phyloP scores from a whole-genome alignment of 2,888 invertebrate species.

The Polydrusus pterygomalis region DNA sequence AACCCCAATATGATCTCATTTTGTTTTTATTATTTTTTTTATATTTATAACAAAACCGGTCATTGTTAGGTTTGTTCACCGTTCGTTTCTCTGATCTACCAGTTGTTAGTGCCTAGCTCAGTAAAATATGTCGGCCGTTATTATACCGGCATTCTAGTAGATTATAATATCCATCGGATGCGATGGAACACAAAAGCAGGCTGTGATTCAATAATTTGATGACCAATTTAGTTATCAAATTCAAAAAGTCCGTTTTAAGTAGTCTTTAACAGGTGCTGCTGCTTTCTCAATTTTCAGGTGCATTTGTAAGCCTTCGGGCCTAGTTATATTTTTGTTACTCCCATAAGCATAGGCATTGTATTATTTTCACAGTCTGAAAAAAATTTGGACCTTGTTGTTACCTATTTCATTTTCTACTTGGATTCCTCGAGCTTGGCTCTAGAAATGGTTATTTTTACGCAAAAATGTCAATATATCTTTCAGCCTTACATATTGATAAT shows the following conservation, averaged over 20 bases:
- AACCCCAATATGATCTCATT: conserved; percentile 71
- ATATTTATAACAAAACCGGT: conserved; percentile 69
- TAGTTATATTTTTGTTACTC: conserved; percentile 40
- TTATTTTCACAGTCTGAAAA: conserved; percentile 52
- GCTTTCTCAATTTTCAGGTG: conserved; percentile 63
- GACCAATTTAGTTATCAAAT: conserved; percentile 72
- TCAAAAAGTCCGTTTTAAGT: conserved; percentile 62
- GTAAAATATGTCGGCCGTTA: conserved; percentile 61
- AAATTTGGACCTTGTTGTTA: conserved; percentile 43
- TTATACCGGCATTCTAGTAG: conserved; percentile 57
- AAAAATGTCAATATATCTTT: neutral
- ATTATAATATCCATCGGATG: conserved; percentile 61
- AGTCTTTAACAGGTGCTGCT: conserved; percentile 66
- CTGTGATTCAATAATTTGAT: conserved; percentile 74
- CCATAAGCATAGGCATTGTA: conserved; percentile 20
- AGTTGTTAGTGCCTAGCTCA: conserved; percentile 72
- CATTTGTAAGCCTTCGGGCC: conserved; percentile 53
- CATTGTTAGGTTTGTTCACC: conserved; percentile 62
- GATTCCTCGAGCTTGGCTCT: conserved; percentile 3
- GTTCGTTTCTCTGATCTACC: conserved; percentile 67
- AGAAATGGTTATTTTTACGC: neutral
- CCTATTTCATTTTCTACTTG: conserved; percentile 1
- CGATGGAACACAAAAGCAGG: conserved; percentile 72
- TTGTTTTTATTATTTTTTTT: conserved; percentile 68
- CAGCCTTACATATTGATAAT: neutral